phyloP scores from a whole-genome alignment of 2,113 vertebrate species.

The Myodes glareolus region DNA sequence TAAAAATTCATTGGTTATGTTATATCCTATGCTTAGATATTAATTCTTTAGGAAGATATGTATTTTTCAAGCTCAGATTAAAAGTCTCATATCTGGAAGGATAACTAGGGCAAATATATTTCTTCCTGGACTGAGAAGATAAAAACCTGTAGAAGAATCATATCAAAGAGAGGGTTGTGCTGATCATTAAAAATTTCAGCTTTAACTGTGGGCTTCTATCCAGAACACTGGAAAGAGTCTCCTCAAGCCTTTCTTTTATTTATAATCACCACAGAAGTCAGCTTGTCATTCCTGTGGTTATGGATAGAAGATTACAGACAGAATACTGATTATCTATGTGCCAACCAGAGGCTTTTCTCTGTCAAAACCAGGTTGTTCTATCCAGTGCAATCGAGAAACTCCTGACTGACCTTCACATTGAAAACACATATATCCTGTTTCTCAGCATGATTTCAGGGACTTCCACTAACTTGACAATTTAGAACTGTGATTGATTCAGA shows the following conservation, averaged over 20 bases:
- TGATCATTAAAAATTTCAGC: not conserved
- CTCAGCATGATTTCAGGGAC: conserved; percentile 58
- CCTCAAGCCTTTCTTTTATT: conserved; percentile 1
- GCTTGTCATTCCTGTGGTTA: conserved; percentile 29
- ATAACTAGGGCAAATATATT: not conserved
- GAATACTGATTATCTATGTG: conserved; percentile 27
- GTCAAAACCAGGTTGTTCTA: conserved; percentile 30
- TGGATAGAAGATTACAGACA: conserved; percentile 30
- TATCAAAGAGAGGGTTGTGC: not conserved
- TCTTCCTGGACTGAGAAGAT: conserved; percentile 1
- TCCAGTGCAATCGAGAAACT: conserved; percentile 47
- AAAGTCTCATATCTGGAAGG: not conserved
- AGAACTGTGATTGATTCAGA: conserved; percentile 50
- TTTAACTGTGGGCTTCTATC: not conserved
- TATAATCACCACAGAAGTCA: conserved; percentile 41
- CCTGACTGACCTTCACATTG: conserved; percentile 40
- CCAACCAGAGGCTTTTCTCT: not conserved
- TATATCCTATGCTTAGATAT: conserved; percentile 18
- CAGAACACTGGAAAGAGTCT: not conserved
- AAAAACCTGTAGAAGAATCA: conserved; percentile 5
- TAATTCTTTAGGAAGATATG: not conserved
- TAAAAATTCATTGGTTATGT: not conserved
- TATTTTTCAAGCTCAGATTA: not conserved
- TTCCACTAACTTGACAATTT: conserved; percentile 50
- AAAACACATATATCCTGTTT: conserved; percentile 43